Evolutionary conservation across 2,113 vertebrate species (phyloP).

Genomic region (Apistogramma diplotaenia): DNA sequence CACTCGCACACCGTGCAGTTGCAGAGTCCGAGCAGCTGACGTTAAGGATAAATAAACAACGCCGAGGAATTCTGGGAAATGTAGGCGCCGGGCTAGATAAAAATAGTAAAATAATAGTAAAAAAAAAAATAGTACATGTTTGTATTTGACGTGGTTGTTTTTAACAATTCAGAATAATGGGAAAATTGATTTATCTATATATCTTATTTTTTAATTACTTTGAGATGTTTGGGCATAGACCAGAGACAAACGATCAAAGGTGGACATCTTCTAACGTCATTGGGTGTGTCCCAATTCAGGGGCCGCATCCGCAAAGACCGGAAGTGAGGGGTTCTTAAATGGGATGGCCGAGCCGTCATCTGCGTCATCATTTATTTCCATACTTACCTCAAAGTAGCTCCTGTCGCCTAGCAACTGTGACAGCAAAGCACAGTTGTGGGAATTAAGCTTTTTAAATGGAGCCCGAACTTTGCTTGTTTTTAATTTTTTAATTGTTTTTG

Average conservation of each 20-base stretch:
- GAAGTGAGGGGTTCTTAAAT: no score
- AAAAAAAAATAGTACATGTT: neutral
- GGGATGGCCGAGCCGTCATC: no score
- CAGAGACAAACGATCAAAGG: neutral
- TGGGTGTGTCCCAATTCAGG: no score
- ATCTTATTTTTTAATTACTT: neutral
- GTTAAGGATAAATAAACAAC: neutral
- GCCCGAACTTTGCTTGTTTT: no score
- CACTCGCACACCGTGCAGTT: neutral
- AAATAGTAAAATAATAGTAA: neutral
- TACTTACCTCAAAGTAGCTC: no score
- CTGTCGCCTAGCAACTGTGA: no score
- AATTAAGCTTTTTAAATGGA: no score
- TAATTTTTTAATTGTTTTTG: no score
- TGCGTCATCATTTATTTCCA: no score
- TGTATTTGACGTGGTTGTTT: neutral
- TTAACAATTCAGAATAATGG: neutral
- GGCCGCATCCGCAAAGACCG: no score
- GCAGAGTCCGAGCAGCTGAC: neutral
- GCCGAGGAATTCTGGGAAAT: slow-evolving; percentile 51
- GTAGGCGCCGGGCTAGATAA: slow-evolving; percentile 21
- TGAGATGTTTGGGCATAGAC: no score
- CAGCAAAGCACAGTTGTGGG: no score
- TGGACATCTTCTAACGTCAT: neutral
- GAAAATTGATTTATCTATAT: neutral